Base-by-base conservation (phyloP, 2,797 vertebrate genomes). In the Pagetopsis macropterus region DNA sequence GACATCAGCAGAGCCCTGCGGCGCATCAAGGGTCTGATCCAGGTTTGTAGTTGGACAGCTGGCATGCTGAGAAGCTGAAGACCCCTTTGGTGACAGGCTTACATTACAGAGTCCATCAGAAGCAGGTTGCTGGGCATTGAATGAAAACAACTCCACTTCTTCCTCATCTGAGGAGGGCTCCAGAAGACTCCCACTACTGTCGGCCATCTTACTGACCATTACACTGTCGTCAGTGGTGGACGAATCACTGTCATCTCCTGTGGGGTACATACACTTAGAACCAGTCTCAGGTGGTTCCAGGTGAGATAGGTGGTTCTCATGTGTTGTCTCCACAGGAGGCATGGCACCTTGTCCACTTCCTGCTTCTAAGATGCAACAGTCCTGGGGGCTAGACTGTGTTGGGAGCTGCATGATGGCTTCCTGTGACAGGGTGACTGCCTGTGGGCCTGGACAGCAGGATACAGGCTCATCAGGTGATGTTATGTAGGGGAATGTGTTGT, bases 121-220 rank as follows among this genome's bases (percentile, higher is more conserved):
- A 57, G 59, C 43, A 70, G 66, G 31, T 62, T 43, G 49, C 16
- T 76, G 75, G 21, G 27, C 41, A 21, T 73, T 80, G 9, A 14
- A 4, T 27, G 92, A 94, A 82, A 94, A 96, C 27, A 96, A 93
- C 87, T 98, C 96, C 62, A 97, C 91, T 51, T 95, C 93, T 19
- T 97, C 96, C 33, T 96, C 96, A 27, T 97, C 96, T 0, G 96
- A 96, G 40, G 95, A 95, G 0, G 72, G 48, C 21, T 85, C 76
- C 46, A 75, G 77, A n/a, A 67, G 58, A 57, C 33, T 12, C 12
- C 56, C 33, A 2, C 70, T 56, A 48, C 78, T 79, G 54, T 71
- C 54, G n/a, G 50, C 56, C 9, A 27, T 44, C 60, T 74, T 78
- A 21, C 23, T 63, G 11, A 65, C 40, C 55, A 65, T 59, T 16